These are phyloP conservation scores for Leuciscus waleckii DNA, from an alignment of 2,797 vertebrate genomes.

Conservation along the genomic window DNA sequence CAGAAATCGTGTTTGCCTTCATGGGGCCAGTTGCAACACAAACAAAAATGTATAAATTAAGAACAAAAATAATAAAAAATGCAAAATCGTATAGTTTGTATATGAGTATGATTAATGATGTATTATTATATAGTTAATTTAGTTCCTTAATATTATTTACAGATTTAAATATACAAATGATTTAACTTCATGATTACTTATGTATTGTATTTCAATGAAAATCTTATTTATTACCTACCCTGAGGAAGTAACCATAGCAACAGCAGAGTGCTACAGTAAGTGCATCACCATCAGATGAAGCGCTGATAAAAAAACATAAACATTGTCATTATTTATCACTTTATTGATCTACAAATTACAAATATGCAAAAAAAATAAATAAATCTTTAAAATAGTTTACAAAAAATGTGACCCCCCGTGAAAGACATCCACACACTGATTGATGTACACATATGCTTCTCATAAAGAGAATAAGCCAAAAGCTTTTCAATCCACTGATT, in stretches of 20 bases:
- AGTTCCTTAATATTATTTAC: background rate
- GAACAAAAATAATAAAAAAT: no score
- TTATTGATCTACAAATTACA: background rate
- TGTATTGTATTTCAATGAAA: background rate
- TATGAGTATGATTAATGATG: background rate
- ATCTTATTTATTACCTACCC: background rate
- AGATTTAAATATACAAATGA: background rate
- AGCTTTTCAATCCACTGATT: conserved; percentile 28
- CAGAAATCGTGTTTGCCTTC: no score
- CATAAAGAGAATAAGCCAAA: conserved; percentile 30
- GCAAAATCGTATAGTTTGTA: no score
- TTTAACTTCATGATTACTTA: background rate
- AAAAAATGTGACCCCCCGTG: background rate
- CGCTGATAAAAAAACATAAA: background rate
- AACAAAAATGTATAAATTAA: no score
- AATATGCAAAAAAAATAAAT: background rate
- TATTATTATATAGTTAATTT: background rate
- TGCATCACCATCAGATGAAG: background rate
- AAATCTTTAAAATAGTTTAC: background rate
- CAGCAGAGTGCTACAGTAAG: background rate
- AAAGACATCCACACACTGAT: background rate
- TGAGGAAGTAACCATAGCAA: background rate
- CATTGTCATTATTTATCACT: background rate
- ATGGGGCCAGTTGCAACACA: no score
- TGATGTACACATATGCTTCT: conserved; percentile 29